phyloP scores from a whole-genome alignment of 53 echinoderm and acorn worm genomes.

The Temnopleurus reevesii region DNA sequence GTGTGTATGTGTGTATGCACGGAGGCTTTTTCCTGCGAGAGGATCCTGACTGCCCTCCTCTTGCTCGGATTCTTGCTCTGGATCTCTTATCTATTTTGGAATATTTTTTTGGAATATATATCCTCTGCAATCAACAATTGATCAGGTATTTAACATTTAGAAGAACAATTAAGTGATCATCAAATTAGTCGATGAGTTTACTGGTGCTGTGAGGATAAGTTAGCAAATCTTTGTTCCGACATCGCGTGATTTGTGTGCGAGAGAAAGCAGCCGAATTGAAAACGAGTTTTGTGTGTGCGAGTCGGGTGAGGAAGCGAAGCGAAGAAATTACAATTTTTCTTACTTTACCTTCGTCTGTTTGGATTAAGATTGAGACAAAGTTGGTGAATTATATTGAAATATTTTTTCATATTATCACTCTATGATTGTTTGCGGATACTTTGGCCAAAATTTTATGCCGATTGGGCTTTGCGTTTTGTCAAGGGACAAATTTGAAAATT shows the following conservation, averaged over 20 bases:
- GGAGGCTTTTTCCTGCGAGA: conserved; percentile 39
- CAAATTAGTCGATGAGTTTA: neutral
- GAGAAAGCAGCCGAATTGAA: neutral
- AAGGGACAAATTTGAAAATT: neutral
- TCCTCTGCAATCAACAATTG: neutral
- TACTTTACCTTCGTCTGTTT: neutral
- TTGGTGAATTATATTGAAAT: neutral
- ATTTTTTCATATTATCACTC: neutral
- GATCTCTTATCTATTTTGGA: conserved; percentile 34
- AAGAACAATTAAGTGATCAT: neutral
- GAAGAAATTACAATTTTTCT: neutral
- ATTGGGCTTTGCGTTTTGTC: neutral
- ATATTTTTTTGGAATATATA: conserved; percentile 48
- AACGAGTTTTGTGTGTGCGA: conserved; percentile 36
- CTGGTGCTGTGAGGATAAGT: neutral
- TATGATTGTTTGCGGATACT: neutral
- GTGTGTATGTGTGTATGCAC: conserved; percentile 33
- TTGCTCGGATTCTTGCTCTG: neutral
- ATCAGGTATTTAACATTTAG: conserved; percentile 32
- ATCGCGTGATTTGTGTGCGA: conserved; percentile 28
- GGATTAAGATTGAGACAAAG: neutral
- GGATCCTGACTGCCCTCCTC: neutral
- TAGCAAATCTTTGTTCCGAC: conserved; percentile 28
- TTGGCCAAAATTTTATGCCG: neutral
- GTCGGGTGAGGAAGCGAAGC: neutral